These are phyloP conservation scores for Digitonthophagus gazella DNA, from an alignment of 2,888 invertebrate genomes.

Conservation along the genomic window DNA sequence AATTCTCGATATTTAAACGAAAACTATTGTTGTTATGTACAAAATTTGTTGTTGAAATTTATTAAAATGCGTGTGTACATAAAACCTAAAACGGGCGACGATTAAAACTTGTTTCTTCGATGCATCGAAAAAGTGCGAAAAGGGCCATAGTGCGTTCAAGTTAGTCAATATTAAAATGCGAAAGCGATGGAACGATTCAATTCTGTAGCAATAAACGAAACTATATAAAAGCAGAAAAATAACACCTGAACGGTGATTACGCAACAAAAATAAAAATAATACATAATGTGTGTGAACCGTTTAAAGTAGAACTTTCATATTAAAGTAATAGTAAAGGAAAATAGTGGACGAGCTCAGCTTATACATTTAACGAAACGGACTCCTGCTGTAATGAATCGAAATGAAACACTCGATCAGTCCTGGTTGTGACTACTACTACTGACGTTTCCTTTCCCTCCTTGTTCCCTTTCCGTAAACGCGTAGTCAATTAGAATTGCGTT, in stretches of 20 bases:
- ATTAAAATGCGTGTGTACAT: constrained; percentile 5
- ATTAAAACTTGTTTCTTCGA: constrained; percentile 15
- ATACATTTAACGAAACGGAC: constrained; percentile 4
- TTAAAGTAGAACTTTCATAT: not conserved
- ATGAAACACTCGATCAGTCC: constrained; percentile 15
- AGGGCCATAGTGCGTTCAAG: constrained; percentile 1
- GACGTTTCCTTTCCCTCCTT: not conserved
- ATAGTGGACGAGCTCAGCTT: constrained; percentile 18
- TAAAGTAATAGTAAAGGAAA: not conserved
- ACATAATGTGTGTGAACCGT: not conserved
- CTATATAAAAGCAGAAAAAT: not conserved
- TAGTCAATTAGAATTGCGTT: constrained; percentile 26
- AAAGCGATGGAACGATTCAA: constrained; percentile 22
- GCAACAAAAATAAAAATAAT: not conserved
- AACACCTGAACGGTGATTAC: not conserved
- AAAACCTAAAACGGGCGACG: not conserved
- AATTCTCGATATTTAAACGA: constrained; percentile 6
- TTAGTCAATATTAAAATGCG: constrained; percentile 22
- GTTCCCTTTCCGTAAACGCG: constrained; percentile 16
- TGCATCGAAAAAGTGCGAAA: not conserved
- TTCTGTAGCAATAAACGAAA: constrained; percentile 27
- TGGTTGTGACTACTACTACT: constrained; percentile 25
- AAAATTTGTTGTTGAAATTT: constrained; percentile 14
- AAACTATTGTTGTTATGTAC: constrained; percentile 11
- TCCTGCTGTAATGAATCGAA: not conserved